phyloP scores from a whole-genome alignment of 2,888 invertebrate species.

The Oligia strigilis region DNA sequence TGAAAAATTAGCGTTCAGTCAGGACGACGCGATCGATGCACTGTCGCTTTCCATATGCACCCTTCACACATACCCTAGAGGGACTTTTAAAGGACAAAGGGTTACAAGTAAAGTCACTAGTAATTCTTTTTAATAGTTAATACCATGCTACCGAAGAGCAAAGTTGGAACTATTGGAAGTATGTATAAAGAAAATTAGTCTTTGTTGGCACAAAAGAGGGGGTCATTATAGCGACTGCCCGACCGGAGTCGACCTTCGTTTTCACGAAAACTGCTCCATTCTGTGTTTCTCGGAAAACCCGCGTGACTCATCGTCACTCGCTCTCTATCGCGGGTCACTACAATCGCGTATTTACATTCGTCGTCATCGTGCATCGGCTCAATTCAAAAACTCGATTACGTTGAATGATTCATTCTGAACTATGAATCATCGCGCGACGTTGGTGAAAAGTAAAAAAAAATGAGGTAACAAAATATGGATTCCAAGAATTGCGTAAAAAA shows the following conservation, averaged over 20 bases:
- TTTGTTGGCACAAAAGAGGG: slow-evolving; percentile 70
- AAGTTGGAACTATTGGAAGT: slow-evolving; percentile 58
- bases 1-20: slow-evolving; percentile 40
- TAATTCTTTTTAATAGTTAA: slow-evolving; percentile 15
- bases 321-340: slow-evolving; percentile 88
- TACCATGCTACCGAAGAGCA: not conserved
- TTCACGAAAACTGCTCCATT: slow-evolving; percentile 87
- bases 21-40: slow-evolving; percentile 73
- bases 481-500: slow-evolving; percentile 24
- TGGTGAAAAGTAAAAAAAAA: slow-evolving; percentile 76
- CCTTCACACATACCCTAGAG: slow-evolving; percentile 68
- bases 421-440: slow-evolving; percentile 87
- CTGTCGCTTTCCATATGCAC: slow-evolving; percentile 77
- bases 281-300: slow-evolving; percentile 89
- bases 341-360: slow-evolving; percentile 88
- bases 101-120: slow-evolving; percentile 62
- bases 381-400: slow-evolving; percentile 90
- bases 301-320: slow-evolving; percentile 85
- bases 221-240: slow-evolving; percentile 70
- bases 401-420: slow-evolving; percentile 86
- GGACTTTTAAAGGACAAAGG: slow-evolving; percentile 71
- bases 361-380: slow-evolving; percentile 78
- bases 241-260: slow-evolving; percentile 83
- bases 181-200: slow-evolving; percentile 71
- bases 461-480: slow-evolving; percentile 47